phyloP scores from a whole-genome alignment of 2,113 vertebrate species.

The Campylorhamphus procurvoides region DNA sequence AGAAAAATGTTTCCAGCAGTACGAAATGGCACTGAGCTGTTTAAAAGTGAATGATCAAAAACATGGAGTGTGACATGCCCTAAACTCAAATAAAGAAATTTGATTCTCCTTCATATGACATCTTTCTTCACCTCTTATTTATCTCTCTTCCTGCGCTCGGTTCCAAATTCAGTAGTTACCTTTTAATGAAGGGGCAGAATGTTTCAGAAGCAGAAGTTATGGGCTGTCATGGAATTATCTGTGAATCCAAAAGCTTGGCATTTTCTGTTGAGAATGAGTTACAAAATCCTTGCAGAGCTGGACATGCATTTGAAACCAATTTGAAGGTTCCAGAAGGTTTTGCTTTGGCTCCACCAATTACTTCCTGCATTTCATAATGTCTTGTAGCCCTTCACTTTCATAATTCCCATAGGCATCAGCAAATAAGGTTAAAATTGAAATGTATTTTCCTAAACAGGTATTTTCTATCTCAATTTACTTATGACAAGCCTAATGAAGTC shows the following conservation, averaged over 20 bases:
- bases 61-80: neutral
- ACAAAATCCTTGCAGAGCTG: neutral
- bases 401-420: neutral
- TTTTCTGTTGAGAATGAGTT: neutral
- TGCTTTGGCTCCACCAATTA: neutral
- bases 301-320: neutral
- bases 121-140: neutral
- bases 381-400: neutral
- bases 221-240: neutral
- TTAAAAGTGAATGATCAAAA: neutral
- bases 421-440: constrained; percentile 45
- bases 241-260: neutral
- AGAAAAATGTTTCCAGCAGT: neutral
- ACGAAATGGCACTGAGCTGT: neutral
- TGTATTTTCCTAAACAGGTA: constrained; percentile 8
- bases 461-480: constrained; percentile 47
- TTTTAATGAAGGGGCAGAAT: neutral
- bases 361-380: neutral
- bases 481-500: constrained; percentile 19
- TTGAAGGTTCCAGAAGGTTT: constrained; percentile 7
- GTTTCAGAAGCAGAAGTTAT: neutral
- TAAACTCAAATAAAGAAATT: neutral
- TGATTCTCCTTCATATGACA: neutral
- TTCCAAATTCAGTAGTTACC: neutral
- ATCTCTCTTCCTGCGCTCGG: neutral